Evolutionary conservation across 2,888 invertebrate species (phyloP), one percentile per base, ranked within the genome.

Genomic region (Aelia acuminata): DNA sequence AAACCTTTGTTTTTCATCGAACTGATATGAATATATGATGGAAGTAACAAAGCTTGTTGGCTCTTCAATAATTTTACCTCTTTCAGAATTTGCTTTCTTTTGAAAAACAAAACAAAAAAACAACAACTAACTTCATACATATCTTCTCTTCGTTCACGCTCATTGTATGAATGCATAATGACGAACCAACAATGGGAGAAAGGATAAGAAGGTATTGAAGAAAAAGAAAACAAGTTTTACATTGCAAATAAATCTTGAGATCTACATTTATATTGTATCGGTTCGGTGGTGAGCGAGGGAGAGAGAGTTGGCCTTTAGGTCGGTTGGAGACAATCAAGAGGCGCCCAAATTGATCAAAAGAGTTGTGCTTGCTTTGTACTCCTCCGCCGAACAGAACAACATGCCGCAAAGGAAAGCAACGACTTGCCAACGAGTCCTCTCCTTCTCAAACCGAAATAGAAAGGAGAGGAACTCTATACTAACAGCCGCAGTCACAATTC

Each of bases 221-320:
- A 39, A 57, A 53, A 53, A 39, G 85, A 53, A 53, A 39, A 53
- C n/a, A 53, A 53, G 49, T 85, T 85, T 85, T 53, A 50, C 85
- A 85, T 53, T 85, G 85, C 85, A 85, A 85, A 85, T 85, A 85
- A 85, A 85, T 85, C n/a, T 53, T 85, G 53, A 50, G 85, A 85
- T 85, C 85, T 85, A 85, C 85, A 85, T 85, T 85, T 85, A 85
- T 85, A 85, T 85, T 53, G 85, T 85, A 85, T 85, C 35, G 50
- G 49, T 53, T 85, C 35, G 50, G 49, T 53, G 53, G 53, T 22
- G 50, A 35, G 84, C 20, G 15, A 50, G 31, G 22, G 84, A 84
- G 15, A 50, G 31, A 35, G 84, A 84, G 53, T 39, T 50, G 35
- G 85, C 85, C 85, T 85, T 85, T 85, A 85, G 50, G 43, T 47